Evolutionary conservation across 2,888 invertebrate species (phyloP), one percentile per base, ranked within the genome.

Genomic region (Lasioglossum pauxillum): DNA sequence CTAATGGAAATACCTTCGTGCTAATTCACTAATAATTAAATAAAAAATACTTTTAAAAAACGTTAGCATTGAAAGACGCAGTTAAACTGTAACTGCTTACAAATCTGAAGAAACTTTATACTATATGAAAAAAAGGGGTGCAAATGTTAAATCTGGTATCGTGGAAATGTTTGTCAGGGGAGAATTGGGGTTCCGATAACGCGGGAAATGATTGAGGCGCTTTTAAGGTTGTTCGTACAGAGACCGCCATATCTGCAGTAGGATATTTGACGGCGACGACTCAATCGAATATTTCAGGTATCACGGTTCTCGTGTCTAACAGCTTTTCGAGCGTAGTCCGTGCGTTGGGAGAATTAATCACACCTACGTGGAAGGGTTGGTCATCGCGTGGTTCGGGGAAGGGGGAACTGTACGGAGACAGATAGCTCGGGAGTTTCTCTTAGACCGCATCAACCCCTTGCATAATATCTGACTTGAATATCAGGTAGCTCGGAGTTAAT

Each of bases 311-410:
- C 81, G 82, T 88, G 80, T 84, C 86, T 72, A 75, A 67, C 84
- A 82, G 84, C 78, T 83, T 84, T 86, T 88, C 88, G 60, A 86
- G 77, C 85, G 75, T 72, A 75, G 83, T 80, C 83, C 83, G 85
- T 87, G 85, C 78, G 78, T 84, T 75, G 79, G 7, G 84, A 78
- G 88, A 87, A 90, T 90, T 90, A 90, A 89, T 90, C 89, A 85
- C 85, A 84, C 83, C 79, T 77, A 81, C 75, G 74, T 31, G 71
- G 77, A 80, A 83, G 84, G 77, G 84, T 69, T 78, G 82, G 72
- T 82, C 82, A 82, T 81, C 82, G 53, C 82, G 85, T 84, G 75
- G 82, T 31, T 71, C 76, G 77, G 75, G 44, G 67, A 14, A 49
- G 53, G 31, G 81, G 75, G 80, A 23, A 57, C 78, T 53, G 57